These are phyloP conservation scores for Microctenopoma steveboyesi DNA, from an alignment of 2,797 vertebrate genomes.

Conservation along the genomic window DNA sequence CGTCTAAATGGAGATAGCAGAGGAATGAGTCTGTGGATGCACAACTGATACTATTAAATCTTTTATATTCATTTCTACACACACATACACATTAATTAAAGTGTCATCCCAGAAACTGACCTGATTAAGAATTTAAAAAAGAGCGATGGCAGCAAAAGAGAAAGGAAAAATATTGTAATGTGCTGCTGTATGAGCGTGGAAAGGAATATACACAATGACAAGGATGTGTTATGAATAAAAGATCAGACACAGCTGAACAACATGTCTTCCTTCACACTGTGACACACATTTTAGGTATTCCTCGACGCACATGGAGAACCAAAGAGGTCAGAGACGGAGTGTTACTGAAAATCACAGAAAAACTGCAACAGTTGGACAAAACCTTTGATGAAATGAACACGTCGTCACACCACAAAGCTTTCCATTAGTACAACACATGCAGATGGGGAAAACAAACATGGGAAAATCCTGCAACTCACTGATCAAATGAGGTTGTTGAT, in stretches of 20 bases:
- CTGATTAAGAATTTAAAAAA: constrained; percentile 45
- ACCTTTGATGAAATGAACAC: constrained; percentile 45
- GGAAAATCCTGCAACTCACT: constrained; percentile 11
- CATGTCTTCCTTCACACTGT: constrained; percentile 45
- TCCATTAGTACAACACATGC: constrained; percentile 11
- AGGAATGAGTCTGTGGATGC: constrained; percentile 11
- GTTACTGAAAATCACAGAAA: constrained; percentile 35
- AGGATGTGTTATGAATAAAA: constrained; percentile 69
- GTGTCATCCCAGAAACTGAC: constrained; percentile 45
- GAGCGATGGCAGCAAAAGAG: constrained; percentile 18
- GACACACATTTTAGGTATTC: constrained; percentile 57
- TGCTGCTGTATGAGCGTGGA: constrained; percentile 57
- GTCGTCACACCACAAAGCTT: constrained; percentile 31
- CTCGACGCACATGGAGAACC: constrained; percentile 40
- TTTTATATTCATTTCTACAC: no score
- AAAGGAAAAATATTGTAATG: constrained; percentile 65
- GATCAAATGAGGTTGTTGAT: constrained; percentile 8
- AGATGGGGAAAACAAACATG: background rate
- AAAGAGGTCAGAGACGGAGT: constrained; percentile 40
- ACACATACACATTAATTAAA: constrained; percentile 26
- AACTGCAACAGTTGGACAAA: constrained; percentile 21
- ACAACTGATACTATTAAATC: constrained; percentile 2
- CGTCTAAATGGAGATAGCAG: background rate
- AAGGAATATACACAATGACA: constrained; percentile 47
- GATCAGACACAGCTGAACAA: constrained; percentile 60